Conservation (phyloP, 1,140 invertebrate genomes). For the Adelges cooleyi region DNA sequence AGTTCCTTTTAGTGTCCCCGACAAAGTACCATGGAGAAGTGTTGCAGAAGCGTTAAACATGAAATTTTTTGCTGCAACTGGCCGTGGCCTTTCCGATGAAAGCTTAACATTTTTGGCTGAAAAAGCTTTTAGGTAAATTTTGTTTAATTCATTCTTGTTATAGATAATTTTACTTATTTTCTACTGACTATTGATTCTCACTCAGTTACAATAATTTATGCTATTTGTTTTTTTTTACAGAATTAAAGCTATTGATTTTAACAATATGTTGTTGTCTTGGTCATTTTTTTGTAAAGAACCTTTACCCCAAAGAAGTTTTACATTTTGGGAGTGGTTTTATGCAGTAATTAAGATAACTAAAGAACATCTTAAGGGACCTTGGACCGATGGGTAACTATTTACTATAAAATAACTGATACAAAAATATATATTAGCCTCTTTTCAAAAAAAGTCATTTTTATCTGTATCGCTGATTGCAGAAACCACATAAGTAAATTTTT, state of each 20-base stretch:
- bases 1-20: constrained; percentile 79
- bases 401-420: too few relatives aligned
- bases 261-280: constrained; percentile 58
- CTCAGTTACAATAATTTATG: too few relatives aligned
- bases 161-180: too few relatives aligned
- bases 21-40: constrained; percentile 74
- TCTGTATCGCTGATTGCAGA: too few relatives aligned
- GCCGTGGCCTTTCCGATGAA: constrained; percentile 65
- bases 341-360: constrained; percentile 90
- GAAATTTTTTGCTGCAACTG: constrained; percentile 77
- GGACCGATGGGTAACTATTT: constrained; percentile 88
- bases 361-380: constrained; percentile 78
- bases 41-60: constrained; percentile 79
- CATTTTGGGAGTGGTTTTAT: constrained; percentile 99
- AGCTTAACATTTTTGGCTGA: constrained; percentile 82
- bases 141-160: too few relatives aligned
- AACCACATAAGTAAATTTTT: too few relatives aligned
- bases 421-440: too few relatives aligned
- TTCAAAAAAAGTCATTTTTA: too few relatives aligned
- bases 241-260: constrained; percentile 32
- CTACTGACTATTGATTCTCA: too few relatives aligned
- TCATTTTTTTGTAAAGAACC: constrained; percentile 91
- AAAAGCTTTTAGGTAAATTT: constrained; percentile 61
- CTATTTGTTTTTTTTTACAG: constrained; percentile 34
- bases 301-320: constrained; percentile 78